phyloP scores from a whole-genome alignment of 2,888 invertebrate species.

The Leptopterna dolabrata region DNA sequence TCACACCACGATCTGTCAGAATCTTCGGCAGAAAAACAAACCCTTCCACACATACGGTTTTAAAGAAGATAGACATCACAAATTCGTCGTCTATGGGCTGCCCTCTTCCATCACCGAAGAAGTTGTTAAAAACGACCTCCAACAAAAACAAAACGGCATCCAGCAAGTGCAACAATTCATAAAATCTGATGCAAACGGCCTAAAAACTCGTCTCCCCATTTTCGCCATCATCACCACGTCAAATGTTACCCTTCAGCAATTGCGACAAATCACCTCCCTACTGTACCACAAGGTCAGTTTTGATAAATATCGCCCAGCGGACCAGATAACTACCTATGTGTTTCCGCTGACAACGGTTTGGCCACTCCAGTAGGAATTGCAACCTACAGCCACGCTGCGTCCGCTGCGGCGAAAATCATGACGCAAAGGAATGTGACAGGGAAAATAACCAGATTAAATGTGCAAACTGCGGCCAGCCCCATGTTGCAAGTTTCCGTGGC shows the following conservation, averaged over 20 bases:
- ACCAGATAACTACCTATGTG: neutral
- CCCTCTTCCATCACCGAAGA: neutral
- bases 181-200: neutral
- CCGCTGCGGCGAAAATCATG: neutral
- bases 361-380: neutral
- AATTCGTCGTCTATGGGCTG: neutral
- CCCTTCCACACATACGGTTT: neutral
- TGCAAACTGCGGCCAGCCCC: neutral
- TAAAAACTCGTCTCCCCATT: neutral
- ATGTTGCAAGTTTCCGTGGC: neutral
- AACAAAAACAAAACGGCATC: neutral
- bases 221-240: neutral
- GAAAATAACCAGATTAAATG: neutral
- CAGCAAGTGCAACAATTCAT: neutral
- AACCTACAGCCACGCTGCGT: neutral
- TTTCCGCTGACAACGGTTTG: neutral
- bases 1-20: neutral
- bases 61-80: neutral
- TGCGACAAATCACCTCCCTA: neutral
- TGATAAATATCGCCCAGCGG: neutral
- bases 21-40: neutral
- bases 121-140: neutral
- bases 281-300: neutral
- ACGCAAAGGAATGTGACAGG: neutral
- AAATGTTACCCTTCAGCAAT: neutral